A percentile compares a stretch with the other conserved stretches of the same genome.
phyloP scores from a whole-genome alignment of 23 tunicate species.

The Ciona savignyi region DNA sequence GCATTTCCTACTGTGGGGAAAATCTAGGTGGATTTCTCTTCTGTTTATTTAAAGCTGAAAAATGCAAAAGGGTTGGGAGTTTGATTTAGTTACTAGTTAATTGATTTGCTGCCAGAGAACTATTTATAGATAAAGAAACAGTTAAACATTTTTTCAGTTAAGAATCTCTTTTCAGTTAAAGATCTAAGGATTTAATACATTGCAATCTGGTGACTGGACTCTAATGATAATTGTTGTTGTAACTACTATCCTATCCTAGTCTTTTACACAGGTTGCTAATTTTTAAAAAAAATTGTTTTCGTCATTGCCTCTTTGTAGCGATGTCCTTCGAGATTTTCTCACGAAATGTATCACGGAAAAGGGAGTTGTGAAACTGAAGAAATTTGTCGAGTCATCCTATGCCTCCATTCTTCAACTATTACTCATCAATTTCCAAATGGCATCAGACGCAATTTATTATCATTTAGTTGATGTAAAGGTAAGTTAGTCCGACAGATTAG shows the following conservation, averaged over 20 bases:
- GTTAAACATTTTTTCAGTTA: no score
- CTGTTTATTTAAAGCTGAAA: no score
- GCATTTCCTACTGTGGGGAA: slow-evolving; percentile 79
- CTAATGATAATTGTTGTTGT: no score
- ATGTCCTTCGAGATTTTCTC: slow-evolving; percentile 28
- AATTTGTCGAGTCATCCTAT: slow-evolving; percentile 67
- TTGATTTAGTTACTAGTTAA: no score
- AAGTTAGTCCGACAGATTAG: no score
- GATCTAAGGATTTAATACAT: no score
- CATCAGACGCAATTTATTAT: slow-evolving; percentile 45
- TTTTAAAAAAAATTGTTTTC: not conserved
- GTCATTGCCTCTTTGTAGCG: slow-evolving; percentile 4
- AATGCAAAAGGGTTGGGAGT: not conserved
- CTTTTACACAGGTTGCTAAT: no score
- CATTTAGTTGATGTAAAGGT: slow-evolving; percentile 63
- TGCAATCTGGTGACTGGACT: no score
- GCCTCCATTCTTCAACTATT: slow-evolving; percentile 67
- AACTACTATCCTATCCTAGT: no score
- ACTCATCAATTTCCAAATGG: slow-evolving; percentile 61
- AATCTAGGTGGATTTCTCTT: slow-evolving; percentile 31
- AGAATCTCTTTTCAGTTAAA: no score
- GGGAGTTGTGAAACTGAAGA: slow-evolving; percentile 50
- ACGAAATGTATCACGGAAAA: slow-evolving; percentile 35
- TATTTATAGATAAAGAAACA: no score
- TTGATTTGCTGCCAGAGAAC: no score